These are phyloP conservation scores for Apostichopus japonicus DNA, from an alignment of 35 echinoderm and acorn worm species.

Conservation along the genomic window DNA sequence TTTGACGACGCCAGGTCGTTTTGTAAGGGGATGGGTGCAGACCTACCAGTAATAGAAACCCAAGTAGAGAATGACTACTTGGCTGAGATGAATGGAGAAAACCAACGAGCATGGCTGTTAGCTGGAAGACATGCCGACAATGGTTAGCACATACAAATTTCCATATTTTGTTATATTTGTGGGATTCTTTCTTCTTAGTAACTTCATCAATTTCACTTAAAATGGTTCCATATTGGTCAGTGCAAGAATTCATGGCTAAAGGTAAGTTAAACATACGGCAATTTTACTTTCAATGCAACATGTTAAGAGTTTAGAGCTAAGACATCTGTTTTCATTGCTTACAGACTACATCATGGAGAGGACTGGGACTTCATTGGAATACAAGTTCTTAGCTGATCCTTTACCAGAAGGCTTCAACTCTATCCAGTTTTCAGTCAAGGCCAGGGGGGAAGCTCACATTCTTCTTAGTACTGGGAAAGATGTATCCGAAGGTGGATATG, in stretches of 20 bases:
- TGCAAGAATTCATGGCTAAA: too few species aligned
- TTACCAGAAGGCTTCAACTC: background rate
- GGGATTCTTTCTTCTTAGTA: too few species aligned
- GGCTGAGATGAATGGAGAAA: conserved; percentile 24
- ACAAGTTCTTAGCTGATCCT: conserved; percentile 40
- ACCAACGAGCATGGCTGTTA: conserved; percentile 14
- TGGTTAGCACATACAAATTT: background rate
- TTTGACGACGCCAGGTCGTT: background rate
- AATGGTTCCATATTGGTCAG: too few species aligned
- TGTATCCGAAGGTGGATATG: background rate
- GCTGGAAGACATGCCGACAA: conserved; percentile 23
- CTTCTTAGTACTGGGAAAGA: conserved; percentile 2
- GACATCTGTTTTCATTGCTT: too few species aligned
- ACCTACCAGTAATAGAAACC: conserved; percentile 13
- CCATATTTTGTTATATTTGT: too few species aligned
- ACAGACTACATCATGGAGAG: conserved; percentile 54
- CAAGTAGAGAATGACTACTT: conserved; percentile 14
- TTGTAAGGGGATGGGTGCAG: conserved; percentile 9
- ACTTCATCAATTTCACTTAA: too few species aligned
- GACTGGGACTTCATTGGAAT: conserved; percentile 18
- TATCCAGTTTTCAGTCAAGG: conserved; percentile 32
- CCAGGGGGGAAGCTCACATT: conserved; percentile 23
- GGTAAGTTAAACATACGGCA: too few species aligned
- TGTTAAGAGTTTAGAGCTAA: background rate
- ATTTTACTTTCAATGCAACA: too few species aligned